Conservation (phyloP, 2,113 vertebrate genomes). For the Rhipidura dahli region DNA sequence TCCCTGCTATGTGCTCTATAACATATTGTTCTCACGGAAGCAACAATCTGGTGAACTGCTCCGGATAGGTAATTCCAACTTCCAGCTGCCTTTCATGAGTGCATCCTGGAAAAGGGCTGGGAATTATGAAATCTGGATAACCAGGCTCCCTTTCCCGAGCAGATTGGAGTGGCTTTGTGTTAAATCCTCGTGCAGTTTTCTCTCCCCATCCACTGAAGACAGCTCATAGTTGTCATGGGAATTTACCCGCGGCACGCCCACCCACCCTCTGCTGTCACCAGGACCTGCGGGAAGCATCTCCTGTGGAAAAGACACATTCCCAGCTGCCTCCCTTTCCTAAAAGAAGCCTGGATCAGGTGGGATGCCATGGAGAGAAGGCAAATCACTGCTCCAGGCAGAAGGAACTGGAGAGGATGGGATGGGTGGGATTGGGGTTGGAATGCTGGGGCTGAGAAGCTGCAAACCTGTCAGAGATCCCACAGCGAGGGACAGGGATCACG, state of each 20-base stretch:
- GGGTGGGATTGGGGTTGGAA: not conserved
- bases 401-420: not conserved
- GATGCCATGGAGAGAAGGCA: rapidly evolving
- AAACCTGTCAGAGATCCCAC: not conserved
- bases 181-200: not conserved
- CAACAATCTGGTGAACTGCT: slow-evolving; percentile 30
- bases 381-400: not conserved
- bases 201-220: not conserved
- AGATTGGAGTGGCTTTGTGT: not conserved
- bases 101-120: not conserved
- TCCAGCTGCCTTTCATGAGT: slow-evolving; percentile 16
- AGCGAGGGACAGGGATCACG: not conserved
- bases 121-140: not conserved
- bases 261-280: not conserved
- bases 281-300: not conserved
- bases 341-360: not conserved
- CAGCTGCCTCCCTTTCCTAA: not conserved
- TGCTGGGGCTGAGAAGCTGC: not conserved
- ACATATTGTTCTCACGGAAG: slow-evolving; percentile 37
- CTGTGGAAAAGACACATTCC: not conserved
- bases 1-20: slow-evolving; percentile 40
- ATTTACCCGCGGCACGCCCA: not conserved
- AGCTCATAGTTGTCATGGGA: not conserved
- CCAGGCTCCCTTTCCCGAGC: not conserved
- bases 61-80: slow-evolving; percentile 34